Evolutionary conservation across 1,140 invertebrate species (phyloP).

Genomic region (Drosophila subobscura): DNA sequence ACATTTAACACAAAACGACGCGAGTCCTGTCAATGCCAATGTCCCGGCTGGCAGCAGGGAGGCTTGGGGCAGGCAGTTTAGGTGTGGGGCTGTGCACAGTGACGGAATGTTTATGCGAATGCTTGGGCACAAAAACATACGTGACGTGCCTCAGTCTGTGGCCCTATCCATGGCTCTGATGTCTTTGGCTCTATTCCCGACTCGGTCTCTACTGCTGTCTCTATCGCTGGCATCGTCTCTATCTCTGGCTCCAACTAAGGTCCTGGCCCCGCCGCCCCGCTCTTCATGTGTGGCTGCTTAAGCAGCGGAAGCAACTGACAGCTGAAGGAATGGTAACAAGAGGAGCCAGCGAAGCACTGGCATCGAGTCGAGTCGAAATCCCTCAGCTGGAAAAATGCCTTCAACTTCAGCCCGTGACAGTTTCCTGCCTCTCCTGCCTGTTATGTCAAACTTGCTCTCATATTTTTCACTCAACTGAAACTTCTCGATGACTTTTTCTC

Average conservation of each 20-base stretch:
- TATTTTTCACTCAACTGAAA: constrained; percentile 55
- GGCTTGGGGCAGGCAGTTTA: constrained; percentile 1
- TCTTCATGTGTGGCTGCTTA: constrained; percentile 34
- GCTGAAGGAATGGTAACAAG: constrained; percentile 22
- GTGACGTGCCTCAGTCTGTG: constrained; percentile 56
- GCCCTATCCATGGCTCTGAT: constrained; percentile 1
- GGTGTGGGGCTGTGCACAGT: constrained; percentile 14
- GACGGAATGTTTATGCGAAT: constrained; percentile 79
- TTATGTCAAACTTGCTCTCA: constrained; percentile 67
- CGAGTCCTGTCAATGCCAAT: constrained; percentile 74
- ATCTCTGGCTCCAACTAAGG: background rate
- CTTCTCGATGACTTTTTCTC: constrained; percentile 35
- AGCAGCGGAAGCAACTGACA: constrained; percentile 65
- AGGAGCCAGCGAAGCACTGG: constrained; percentile 15
- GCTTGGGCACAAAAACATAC: constrained; percentile 80
- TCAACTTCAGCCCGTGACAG: constrained; percentile 50
- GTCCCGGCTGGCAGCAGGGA: constrained; percentile 51
- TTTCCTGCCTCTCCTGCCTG: constrained; percentile 13
- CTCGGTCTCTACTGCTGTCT: background rate
- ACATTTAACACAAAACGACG: constrained; percentile 76
- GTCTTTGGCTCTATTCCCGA: background rate
- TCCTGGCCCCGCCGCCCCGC: constrained; percentile 2
- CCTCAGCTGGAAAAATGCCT: constrained; percentile 71
- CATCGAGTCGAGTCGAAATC: constrained; percentile 40
- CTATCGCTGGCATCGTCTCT: constrained; percentile 9